Evolutionary conservation across 2,888 invertebrate genomes (phyloP).

Genomic region (Diaperis boleti): DNA sequence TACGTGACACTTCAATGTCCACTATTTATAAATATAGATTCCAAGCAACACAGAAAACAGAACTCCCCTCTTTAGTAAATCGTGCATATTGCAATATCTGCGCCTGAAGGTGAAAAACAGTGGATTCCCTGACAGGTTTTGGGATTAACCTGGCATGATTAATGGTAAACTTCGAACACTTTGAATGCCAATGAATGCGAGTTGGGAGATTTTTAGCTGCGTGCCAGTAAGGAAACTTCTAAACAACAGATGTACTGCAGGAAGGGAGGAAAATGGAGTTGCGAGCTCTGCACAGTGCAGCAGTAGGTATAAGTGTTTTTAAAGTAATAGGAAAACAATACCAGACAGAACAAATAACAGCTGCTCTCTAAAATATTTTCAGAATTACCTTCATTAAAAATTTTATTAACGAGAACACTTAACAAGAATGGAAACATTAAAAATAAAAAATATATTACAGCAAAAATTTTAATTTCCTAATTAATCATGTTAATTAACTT

Average conservation of each 20-base stretch:
- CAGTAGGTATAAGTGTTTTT: no score
- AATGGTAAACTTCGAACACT: slow-evolving; percentile 33
- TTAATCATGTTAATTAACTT: no score
- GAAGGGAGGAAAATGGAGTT: neutral
- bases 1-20: slow-evolving; percentile 29
- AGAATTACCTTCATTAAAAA: no score
- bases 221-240: slow-evolving; percentile 8
- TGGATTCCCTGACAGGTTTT: slow-evolving; percentile 35
- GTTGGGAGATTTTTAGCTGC: slow-evolving; percentile 5
- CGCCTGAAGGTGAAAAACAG: slow-evolving; percentile 35
- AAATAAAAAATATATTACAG: no score
- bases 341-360: no score
- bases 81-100: slow-evolving; percentile 27
- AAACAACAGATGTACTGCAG: neutral
- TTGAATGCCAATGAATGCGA: slow-evolving; percentile 31
- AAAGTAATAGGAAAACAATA: no score
- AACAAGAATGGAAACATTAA: no score
- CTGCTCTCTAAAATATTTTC: no score
- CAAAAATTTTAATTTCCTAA: no score
- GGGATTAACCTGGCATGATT: slow-evolving; percentile 38
- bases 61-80: slow-evolving; percentile 1
- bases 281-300: neutral
- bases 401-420: no score
- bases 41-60: slow-evolving; percentile 27
- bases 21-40: slow-evolving; percentile 28